Base-by-base conservation (phyloP, 1,140 invertebrate genomes). In the Sipha flava region DNA sequence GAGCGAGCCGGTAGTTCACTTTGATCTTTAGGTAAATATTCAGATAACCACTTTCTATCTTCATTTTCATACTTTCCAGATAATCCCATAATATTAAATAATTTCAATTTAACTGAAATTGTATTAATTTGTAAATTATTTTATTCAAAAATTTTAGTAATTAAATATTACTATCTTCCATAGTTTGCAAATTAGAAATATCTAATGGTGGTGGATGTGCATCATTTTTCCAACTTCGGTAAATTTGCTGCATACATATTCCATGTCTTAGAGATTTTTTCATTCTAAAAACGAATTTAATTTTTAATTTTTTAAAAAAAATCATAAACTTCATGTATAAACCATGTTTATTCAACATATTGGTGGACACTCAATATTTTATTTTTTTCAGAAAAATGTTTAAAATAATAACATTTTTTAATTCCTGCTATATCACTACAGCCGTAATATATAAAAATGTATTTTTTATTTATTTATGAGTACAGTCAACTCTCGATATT, bases 1-100 rank as follows among this genome's bases (percentile, higher is more conserved):
- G 86, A 84, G n/a, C 86, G 83, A 21, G 85, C 75, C 2, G 88
- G 87, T 21, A 90, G 57, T 77, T 88, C 86, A 49, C 86, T 85
- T 83, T 85, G 84, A 52, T 75, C 80, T 14, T 82, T 66, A 23
- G 85, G 85, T n/a, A 86, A 72, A 79, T 82, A 83, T 73, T 84
- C 49, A 31, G 83, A 66, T 26, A 85, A 79, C 82, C 84, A 81
- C 52, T 59, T 26, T 80, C 85, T 81, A 29, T 82, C 82, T 80
- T 80, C 81, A 14, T 80, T 40, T 82, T 80, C 40, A 83, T 52
- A 34, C 83, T 83, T 73, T 81, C 81, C 81, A 79, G 82, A 43
- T 23, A 83, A 23, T 3, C 84, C 84, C 84, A 85, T 85, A 7
- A 82, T 66, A 49, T 82, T 80, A n/a, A 79, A 81, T 16, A 84